Evolutionary conservation across 2,113 vertebrate genomes (phyloP).

Genomic region (Nycticorax nycticorax): DNA sequence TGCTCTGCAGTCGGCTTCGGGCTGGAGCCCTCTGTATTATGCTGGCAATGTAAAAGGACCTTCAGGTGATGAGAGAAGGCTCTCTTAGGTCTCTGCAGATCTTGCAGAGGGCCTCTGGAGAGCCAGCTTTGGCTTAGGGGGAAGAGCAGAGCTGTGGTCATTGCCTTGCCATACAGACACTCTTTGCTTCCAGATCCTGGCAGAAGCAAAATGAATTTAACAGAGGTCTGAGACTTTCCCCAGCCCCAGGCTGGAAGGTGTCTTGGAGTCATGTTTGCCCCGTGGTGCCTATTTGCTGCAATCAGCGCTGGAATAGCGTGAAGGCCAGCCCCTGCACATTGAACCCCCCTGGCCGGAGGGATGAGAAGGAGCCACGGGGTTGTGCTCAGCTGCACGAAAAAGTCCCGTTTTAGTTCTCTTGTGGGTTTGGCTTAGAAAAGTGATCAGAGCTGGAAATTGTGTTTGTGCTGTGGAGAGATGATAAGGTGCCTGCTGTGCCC

Average conservation of each 20-base stretch:
- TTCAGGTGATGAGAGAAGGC: neutral
- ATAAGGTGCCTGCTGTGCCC: neutral
- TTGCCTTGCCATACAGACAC: accelerated
- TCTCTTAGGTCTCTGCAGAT: neutral
- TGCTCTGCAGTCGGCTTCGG: neutral
- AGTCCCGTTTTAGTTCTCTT: neutral
- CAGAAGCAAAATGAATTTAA: neutral
- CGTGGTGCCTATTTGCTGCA: neutral
- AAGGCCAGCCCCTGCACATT: neutral
- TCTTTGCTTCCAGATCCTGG: neutral
- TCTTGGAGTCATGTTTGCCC: neutral
- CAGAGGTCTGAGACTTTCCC: neutral
- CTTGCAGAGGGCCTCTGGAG: neutral
- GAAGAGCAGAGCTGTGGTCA: neutral
- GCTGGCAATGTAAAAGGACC: neutral
- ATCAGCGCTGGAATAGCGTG: neutral
- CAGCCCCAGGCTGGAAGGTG: neutral
- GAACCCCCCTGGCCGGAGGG: accelerated
- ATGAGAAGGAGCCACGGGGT: neutral
- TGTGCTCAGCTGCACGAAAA: neutral
- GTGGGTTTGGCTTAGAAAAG: neutral
- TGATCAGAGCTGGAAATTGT: neutral
- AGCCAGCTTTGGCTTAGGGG: neutral
- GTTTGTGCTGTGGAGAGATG: neutral
- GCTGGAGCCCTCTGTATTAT: neutral